Conservation (phyloP, 1,140 invertebrate species). For the Melipona quadrifasciata region DNA sequence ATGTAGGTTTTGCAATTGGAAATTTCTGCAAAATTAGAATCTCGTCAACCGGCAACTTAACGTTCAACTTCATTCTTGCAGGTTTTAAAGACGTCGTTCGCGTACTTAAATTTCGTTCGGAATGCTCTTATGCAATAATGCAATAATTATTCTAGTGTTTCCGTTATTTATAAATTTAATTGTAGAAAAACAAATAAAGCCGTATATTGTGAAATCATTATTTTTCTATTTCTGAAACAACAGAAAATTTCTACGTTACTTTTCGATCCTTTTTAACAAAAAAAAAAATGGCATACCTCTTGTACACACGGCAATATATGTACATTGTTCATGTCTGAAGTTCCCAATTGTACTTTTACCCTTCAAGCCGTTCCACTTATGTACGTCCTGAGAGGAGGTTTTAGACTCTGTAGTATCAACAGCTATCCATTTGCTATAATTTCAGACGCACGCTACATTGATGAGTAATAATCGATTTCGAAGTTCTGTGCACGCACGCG, state of each 20-base stretch:
- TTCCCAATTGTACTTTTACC: not conserved
- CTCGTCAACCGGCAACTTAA: not conserved
- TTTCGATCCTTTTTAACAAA: not conserved
- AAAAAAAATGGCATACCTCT: no score
- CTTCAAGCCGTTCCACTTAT: not conserved
- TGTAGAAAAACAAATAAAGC: not conserved
- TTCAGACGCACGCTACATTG: not conserved
- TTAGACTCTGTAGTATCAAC: not conserved
- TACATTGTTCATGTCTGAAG: no score
- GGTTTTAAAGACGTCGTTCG: conserved; percentile 57
- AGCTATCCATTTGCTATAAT: not conserved
- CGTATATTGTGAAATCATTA: not conserved
- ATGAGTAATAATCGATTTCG: not conserved
- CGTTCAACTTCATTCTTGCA: not conserved
- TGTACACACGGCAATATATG: no score
- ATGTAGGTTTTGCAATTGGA: conserved; percentile 39
- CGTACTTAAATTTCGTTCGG: conserved; percentile 53
- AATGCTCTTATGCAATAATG: conserved; percentile 18
- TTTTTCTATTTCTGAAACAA: no score
- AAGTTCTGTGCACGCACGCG: not conserved
- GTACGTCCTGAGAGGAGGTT: no score
- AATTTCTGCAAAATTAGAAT: not conserved
- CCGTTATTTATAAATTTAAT: not conserved
- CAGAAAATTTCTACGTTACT: no score
- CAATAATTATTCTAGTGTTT: not conserved